These are phyloP conservation scores for Acromyrmex heyeri DNA, from an alignment of 1,140 invertebrate genomes.

Conservation along the genomic window DNA sequence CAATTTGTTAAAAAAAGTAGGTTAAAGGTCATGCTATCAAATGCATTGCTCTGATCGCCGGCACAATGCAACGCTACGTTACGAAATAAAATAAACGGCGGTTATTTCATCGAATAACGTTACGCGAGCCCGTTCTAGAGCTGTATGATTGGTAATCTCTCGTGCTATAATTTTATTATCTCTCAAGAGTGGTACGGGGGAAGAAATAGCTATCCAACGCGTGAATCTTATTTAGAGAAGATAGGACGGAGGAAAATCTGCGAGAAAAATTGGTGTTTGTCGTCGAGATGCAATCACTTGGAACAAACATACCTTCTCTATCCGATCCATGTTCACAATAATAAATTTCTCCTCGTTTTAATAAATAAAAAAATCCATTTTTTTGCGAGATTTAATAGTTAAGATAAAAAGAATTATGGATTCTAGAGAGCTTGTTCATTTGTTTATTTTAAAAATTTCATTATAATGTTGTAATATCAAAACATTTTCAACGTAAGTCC, in stretches of 20 bases:
- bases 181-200: not conserved
- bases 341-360: not conserved
- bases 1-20: conserved; percentile 1
- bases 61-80: conserved; percentile 1
- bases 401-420: not conserved
- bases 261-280: conserved; percentile 1
- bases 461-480: not conserved
- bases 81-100: conserved; percentile 49
- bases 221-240: conserved; percentile 13
- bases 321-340: not conserved
- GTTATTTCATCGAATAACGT: conserved; percentile 26
- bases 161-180: conserved; percentile 36
- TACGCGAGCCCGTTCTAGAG: not conserved
- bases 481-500: not conserved
- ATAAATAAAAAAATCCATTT: not conserved
- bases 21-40: not conserved
- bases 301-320: not conserved
- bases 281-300: not conserved
- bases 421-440: not conserved
- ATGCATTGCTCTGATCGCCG: not conserved
- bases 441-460: not conserved
- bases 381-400: not conserved
- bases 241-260: not conserved
- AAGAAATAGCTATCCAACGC: not conserved
- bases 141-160: conserved; percentile 30